phyloP scores from a whole-genome alignment of 1,140 invertebrate species.

The Drosophila sucinea region DNA sequence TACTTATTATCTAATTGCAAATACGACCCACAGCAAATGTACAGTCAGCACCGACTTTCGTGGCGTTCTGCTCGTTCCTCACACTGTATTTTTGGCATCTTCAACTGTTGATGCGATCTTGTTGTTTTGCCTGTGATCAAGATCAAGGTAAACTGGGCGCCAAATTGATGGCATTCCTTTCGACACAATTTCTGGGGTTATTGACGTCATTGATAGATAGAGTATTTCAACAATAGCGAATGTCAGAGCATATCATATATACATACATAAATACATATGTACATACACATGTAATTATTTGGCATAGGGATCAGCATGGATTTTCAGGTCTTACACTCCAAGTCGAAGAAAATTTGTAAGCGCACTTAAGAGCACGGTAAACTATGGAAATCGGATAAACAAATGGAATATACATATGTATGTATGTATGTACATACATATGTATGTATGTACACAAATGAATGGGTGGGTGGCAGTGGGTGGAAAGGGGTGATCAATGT shows the following conservation, averaged over 20 bases:
- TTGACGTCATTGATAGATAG: neutral
- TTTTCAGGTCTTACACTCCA: neutral
- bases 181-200: neutral
- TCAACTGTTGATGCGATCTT: neutral
- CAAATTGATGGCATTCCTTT: neutral
- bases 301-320: constrained; percentile 4
- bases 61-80: neutral
- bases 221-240: neutral
- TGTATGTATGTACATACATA: too few species aligned
- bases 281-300: neutral
- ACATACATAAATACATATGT: too few species aligned
- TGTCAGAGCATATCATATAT: neutral
- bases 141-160: neutral
- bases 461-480: neutral
- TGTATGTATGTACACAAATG: too few species aligned
- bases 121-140: neutral
- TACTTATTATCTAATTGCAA: constrained; percentile 12
- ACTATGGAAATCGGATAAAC: neutral
- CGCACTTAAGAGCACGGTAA: constrained; percentile 27
- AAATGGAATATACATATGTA: constrained; percentile 7
- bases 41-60: neutral
- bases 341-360: constrained; percentile 30
- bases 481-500: neutral
- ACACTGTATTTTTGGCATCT: neutral
- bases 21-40: neutral